Conservation (phyloP, 1,140 invertebrate species). For the Zaprionus taronus region DNA sequence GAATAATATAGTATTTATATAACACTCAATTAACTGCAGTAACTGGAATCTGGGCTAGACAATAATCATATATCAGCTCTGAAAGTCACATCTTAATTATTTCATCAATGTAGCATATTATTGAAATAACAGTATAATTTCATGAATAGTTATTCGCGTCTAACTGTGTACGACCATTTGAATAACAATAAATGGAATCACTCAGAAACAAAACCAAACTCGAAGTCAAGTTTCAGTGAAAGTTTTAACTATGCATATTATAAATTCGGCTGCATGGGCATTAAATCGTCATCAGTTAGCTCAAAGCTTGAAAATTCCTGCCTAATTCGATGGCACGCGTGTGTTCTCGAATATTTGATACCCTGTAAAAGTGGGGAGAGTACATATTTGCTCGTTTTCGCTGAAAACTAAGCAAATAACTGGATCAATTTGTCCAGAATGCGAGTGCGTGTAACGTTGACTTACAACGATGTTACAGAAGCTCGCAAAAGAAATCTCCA, state of each 20-base stretch:
- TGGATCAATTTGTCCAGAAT: constrained; percentile 22
- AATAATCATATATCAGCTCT: constrained; percentile 12
- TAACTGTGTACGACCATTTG: constrained; percentile 46
- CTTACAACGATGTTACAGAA: constrained; percentile 18
- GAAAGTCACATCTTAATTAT: constrained; percentile 45
- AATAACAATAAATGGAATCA: constrained; percentile 53
- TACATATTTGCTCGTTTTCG: neutral
- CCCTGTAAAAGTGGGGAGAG: constrained; percentile 6
- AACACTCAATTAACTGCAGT: constrained; percentile 6
- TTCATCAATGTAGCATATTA: constrained; percentile 31
- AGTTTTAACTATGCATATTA: constrained; percentile 48
- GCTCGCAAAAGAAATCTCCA: constrained; percentile 42
- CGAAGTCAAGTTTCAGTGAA: constrained; percentile 27
- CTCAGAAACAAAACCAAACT: constrained; percentile 38
- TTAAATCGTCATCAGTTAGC: constrained; percentile 36
- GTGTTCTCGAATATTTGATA: neutral
- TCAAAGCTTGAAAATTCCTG: constrained; percentile 20
- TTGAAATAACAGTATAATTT: constrained; percentile 38
- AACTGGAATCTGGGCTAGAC: constrained; percentile 6
- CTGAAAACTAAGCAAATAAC: constrained; percentile 17
- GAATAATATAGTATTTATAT: constrained; percentile 6
- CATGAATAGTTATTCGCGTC: constrained; percentile 32
- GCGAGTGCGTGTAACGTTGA: constrained; percentile 1
- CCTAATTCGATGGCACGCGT: neutral
- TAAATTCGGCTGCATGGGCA: constrained; percentile 44